Base-by-base conservation (phyloP, 2,888 invertebrate species). In the Carpatolechia fugitivella region DNA sequence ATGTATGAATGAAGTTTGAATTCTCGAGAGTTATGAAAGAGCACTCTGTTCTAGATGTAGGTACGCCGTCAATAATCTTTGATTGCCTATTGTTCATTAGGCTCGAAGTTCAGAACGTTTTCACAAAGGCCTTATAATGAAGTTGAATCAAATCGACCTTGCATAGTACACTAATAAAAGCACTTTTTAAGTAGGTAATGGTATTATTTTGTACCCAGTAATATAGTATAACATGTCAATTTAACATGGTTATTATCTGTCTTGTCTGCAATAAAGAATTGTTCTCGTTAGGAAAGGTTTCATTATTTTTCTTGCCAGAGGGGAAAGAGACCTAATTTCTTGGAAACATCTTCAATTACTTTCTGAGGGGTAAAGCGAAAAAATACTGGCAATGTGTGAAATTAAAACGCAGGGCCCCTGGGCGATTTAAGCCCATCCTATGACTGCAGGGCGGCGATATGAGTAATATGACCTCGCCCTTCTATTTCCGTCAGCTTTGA, bases 401-500 rank as follows among this genome's bases (percentile, higher is more conserved):
- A 33, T 11, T 33, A 33, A n/a, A n/a, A 11, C 10, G 33, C 33
- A 33, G 33, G n/a, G 3, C 33, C 33, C n/a, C 8, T 11, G 10
- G 33, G 33, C 10, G 10, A 11, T 11, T 3, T 8, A 33, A 33
- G 3, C 5, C 33, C 33, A n/a, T 8, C 33, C 33, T n/a, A 13
- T n/a, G n/a, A n/a, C n/a, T n/a, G n/a, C 10, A 38, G 7, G 33
- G n/a, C 38, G 38, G 6, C 10, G 38, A 38, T 56, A 24, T 40
- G 53, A 52, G 64, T 62, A 60, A 40, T 14, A 40, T 6, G 16
- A 6, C 10, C 64, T 61, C 70, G 69, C 76, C 79, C 79, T 75
- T 82, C 75, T 70, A 85, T 83, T 82, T 85, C 85, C 83, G 81
- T 69, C 71, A 66, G 78, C 78, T 78, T 24, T 82, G 13, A 76